Conservation (phyloP, 2,797 vertebrate species). For the Thamnophis elegans region DNA sequence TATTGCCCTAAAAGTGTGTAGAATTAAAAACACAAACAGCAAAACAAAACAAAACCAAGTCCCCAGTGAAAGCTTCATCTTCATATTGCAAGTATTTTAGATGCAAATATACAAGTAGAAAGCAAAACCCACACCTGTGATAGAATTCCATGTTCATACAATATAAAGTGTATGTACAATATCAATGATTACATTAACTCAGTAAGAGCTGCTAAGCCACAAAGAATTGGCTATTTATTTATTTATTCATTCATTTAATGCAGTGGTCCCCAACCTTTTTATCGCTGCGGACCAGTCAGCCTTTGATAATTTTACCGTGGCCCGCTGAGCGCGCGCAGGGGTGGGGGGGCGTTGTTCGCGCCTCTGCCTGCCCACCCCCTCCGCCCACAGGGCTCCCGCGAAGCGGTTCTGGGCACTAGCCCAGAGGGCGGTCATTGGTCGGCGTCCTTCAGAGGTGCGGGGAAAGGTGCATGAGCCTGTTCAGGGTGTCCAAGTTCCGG, state of each 20-base stretch:
- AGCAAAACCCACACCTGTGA: not conserved
- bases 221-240: not conserved
- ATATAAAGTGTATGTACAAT: not conserved
- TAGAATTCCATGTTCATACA: not conserved
- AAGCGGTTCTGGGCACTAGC: too few species aligned
- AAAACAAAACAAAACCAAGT: not conserved
- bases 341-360: too few species aligned
- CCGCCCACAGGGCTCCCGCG: too few species aligned
- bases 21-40: not conserved
- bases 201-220: not conserved
- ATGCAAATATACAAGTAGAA: not conserved
- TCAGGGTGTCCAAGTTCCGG: too few species aligned
- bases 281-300: too few species aligned
- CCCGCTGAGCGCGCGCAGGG: too few species aligned
- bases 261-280: too few species aligned
- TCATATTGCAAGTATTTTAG: not conserved
- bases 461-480: too few species aligned
- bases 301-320: too few species aligned
- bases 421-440: too few species aligned
- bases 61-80: not conserved
- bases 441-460: too few species aligned
- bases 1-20: not conserved
- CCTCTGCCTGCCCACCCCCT: too few species aligned
- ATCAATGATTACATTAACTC: constrained; percentile 2
- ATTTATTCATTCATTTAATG: not conserved